Percentiles rank a stretch among this genome's conserved stretches.
These are phyloP conservation scores for Lanius collurio DNA, from an alignment of 2,113 vertebrate species.

Conservation along the genomic window DNA sequence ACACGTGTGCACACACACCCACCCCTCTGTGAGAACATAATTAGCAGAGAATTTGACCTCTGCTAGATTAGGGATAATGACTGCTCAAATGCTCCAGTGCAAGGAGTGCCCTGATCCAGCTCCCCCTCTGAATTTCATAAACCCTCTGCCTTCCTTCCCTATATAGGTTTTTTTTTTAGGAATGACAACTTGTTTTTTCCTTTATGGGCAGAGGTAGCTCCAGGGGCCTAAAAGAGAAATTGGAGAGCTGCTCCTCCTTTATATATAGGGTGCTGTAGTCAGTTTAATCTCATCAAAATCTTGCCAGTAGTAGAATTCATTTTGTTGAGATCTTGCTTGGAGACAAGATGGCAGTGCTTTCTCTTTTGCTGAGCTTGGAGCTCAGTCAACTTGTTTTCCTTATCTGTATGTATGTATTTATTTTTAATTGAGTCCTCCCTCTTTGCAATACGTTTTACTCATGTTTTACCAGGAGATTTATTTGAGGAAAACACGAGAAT, in stretches of 20 bases:
- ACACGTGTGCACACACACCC: neutral
- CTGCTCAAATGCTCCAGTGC: neutral
- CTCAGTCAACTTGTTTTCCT: slow-evolving; percentile 1
- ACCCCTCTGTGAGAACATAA: neutral
- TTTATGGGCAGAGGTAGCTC: slow-evolving; percentile 59
- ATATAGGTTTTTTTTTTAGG: neutral
- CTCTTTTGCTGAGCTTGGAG: slow-evolving; percentile 37
- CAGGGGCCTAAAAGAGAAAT: slow-evolving; percentile 42
- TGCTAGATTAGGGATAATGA: slow-evolving; percentile 31
- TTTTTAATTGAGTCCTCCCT: slow-evolving; percentile 2
- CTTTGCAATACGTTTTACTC: neutral
- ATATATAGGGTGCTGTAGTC: slow-evolving; percentile 57
- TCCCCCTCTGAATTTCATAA: neutral
- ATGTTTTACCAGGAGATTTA: neutral
- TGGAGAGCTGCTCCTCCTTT: slow-evolving; percentile 40
- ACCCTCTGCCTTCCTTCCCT: neutral
- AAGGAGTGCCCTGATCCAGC: neutral
- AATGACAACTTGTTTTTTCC: slow-evolving; percentile 61
- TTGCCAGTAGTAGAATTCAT: slow-evolving; percentile 67
- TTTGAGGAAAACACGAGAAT: neutral
- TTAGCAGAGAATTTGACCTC: slow-evolving; percentile 47
- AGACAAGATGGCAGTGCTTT: slow-evolving; percentile 59
- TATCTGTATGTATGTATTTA: neutral
- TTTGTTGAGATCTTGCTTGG: slow-evolving; percentile 56
- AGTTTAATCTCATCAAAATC: slow-evolving; percentile 68